Conservation (phyloP, 2,888 invertebrate species). For the Yponomeuta cagnagella region DNA sequence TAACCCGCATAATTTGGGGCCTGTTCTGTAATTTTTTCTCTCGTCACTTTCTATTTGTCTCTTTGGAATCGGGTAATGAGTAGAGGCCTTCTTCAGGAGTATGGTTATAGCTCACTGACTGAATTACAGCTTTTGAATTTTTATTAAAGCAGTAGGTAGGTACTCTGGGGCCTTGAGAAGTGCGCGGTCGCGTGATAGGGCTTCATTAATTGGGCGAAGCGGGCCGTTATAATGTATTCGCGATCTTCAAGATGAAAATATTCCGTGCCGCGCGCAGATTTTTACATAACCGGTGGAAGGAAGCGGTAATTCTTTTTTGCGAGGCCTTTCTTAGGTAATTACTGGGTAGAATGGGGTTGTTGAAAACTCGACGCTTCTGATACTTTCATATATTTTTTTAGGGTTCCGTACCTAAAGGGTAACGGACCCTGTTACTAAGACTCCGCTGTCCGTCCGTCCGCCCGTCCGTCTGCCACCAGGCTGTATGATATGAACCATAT, state of each 20-base stretch:
- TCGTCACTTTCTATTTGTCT: not conserved
- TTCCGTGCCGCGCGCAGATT: conserved; percentile 12
- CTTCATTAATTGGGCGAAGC: conserved; percentile 11
- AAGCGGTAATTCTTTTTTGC: conserved; percentile 13
- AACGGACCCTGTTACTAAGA: too few relatives aligned
- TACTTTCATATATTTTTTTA: too few relatives aligned
- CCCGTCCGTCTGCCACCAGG: too few relatives aligned
- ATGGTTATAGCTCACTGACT: conserved; percentile 45
- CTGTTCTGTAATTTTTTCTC: not conserved
- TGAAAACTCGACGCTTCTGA: not conserved
- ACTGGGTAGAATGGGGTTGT: not conserved
- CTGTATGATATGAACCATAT: too few relatives aligned
- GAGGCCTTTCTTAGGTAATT: not conserved
- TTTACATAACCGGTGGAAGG: conserved; percentile 4
- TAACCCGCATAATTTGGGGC: conserved; percentile 23
- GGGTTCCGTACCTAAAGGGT: too few relatives aligned
- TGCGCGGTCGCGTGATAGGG: conserved; percentile 5
- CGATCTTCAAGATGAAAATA: conserved; percentile 13
- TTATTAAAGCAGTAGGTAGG: conserved; percentile 37
- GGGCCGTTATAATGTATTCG: conserved; percentile 14
- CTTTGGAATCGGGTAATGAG: not conserved
- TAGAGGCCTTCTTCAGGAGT: conserved; percentile 25
- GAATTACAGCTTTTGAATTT: conserved; percentile 35
- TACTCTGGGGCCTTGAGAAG: not conserved
- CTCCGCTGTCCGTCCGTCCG: too few relatives aligned